Evolutionary conservation across 2,888 invertebrate genomes (phyloP).

Genomic region (Megaustenia siamemsis): DNA sequence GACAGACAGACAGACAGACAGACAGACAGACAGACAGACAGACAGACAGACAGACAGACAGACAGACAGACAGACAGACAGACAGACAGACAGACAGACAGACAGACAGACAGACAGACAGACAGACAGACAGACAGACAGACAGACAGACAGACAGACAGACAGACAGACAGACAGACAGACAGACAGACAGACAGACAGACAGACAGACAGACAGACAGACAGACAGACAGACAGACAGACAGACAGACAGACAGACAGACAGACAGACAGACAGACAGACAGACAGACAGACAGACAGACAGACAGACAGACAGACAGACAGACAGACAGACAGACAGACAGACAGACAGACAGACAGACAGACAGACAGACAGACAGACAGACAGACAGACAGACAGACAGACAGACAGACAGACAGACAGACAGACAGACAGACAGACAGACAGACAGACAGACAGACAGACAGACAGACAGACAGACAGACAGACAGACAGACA

Average conservation of each 20-base stretch:
- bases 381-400: not conserved
- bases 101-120: too few species aligned
- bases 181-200: not conserved
- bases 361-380: too few species aligned
- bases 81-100: too few species aligned
- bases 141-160: not conserved
- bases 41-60: not conserved
- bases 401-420: not conserved
- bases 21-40: not conserved
- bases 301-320: conserved; percentile 18
- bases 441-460: conserved; percentile 1
- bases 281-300: conserved; percentile 26
- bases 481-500: not conserved
- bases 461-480: not conserved
- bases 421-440: not conserved
- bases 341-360: conserved; percentile 2
- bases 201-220: not conserved
- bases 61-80: not conserved
- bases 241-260: conserved; percentile 7
- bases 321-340: conserved; percentile 10
- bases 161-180: not conserved
- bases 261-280: conserved; percentile 8
- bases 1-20: too few species aligned
- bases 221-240: not conserved
- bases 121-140: not conserved